phyloP scores from a whole-genome alignment of 2,797 vertebrate genomes.

The Zenarchopterus dispar region DNA sequence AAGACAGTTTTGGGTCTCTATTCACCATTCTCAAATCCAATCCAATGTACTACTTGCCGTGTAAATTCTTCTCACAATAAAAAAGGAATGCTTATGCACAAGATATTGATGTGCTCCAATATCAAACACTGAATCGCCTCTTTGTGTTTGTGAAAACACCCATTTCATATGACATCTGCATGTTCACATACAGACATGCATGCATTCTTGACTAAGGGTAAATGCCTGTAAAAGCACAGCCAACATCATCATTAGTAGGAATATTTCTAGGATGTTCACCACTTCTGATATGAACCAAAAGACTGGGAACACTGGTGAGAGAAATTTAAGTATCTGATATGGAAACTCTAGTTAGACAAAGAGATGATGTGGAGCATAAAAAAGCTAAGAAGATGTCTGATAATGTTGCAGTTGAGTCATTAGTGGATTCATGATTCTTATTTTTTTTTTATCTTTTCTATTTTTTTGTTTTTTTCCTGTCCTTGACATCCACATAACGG shows the following conservation, averaged over 20 bases:
- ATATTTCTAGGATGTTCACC: constrained; percentile 57
- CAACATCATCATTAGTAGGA: constrained; percentile 36
- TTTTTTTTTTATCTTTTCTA: constrained; percentile 24
- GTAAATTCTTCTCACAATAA: constrained; percentile 30
- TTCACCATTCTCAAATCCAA: constrained; percentile 45
- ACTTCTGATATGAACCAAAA: constrained; percentile 58
- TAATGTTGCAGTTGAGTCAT: constrained; percentile 41
- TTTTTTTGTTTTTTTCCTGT: background rate
- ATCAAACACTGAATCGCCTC: constrained; percentile 14
- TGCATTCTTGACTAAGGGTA: constrained; percentile 11
- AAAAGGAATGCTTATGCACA: constrained; percentile 13
- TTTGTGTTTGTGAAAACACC: constrained; percentile 4
- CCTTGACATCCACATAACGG: constrained; percentile 38
- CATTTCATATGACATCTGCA: background rate
- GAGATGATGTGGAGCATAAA: constrained; percentile 48
- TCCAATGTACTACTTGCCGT: constrained; percentile 18
- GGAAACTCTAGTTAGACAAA: constrained; percentile 50
- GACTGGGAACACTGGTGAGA: constrained; percentile 40
- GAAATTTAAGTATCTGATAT: constrained; percentile 48
- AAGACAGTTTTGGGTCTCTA: constrained; percentile 67
- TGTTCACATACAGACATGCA: too few relatives aligned
- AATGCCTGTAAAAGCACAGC: constrained; percentile 23
- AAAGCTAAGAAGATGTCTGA: constrained; percentile 41
- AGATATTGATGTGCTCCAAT: constrained; percentile 28
- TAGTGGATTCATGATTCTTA: constrained; percentile 42